Conservation (phyloP, 2,113 vertebrate genomes). For the Sterrhoptilus dennistouni region DNA sequence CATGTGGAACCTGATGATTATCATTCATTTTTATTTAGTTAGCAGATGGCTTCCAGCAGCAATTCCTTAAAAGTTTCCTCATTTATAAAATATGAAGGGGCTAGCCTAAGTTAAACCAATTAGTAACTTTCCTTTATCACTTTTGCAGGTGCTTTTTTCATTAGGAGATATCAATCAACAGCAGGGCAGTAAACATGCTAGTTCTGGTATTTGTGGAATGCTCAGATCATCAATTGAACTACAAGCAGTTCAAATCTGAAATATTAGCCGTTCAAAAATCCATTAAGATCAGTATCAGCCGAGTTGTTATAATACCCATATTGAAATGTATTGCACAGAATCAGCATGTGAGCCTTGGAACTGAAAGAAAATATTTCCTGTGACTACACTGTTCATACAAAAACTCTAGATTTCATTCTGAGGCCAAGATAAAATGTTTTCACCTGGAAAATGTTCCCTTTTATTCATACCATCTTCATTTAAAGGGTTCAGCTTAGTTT, state of each 20-base stretch:
- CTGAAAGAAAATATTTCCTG: slow-evolving; percentile 40
- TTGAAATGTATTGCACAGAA: slow-evolving; percentile 23
- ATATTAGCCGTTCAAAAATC: slow-evolving; percentile 68
- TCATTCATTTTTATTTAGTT: slow-evolving; percentile 46
- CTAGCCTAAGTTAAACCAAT: slow-evolving; percentile 66
- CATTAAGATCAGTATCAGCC: slow-evolving; percentile 53
- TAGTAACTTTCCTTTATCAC: slow-evolving; percentile 63
- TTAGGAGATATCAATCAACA: slow-evolving; percentile 62
- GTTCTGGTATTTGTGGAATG: slow-evolving; percentile 58
- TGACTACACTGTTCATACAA: not conserved
- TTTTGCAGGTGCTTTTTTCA: slow-evolving; percentile 66
- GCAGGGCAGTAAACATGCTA: slow-evolving; percentile 59
- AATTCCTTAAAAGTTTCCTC: slow-evolving; percentile 58
- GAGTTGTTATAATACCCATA: not conserved
- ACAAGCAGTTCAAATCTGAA: slow-evolving; percentile 50
- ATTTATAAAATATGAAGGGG: slow-evolving; percentile 63
- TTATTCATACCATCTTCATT: not conserved
- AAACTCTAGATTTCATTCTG: slow-evolving; percentile 1
- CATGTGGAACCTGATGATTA: slow-evolving; percentile 30
- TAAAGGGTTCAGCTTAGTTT: not conserved
- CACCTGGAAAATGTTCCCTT: not conserved
- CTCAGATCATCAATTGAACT: slow-evolving; percentile 53
- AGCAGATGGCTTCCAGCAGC: slow-evolving; percentile 59
- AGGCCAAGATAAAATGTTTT: not conserved
- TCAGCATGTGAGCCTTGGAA: not conserved